These are phyloP conservation scores for Teleogryllus occipitalis DNA, from an alignment of 1,140 invertebrate genomes.

Conservation along the genomic window DNA sequence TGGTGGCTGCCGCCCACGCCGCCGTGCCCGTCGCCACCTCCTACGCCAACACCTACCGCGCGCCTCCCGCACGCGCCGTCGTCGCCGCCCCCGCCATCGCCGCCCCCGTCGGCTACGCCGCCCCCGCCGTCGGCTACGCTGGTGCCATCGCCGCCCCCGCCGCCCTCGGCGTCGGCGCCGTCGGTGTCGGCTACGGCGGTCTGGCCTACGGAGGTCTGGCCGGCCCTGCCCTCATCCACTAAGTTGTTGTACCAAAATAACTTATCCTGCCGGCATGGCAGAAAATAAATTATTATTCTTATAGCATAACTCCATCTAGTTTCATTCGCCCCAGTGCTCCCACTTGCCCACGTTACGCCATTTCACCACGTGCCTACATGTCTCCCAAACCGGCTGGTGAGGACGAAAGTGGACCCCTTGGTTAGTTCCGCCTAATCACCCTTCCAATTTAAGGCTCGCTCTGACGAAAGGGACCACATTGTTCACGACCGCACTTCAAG, in stretches of 20 bases:
- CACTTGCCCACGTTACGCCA: no score
- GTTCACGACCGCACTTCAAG: no score
- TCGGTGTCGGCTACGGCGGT: slow-evolving; percentile 12
- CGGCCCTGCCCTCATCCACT: slow-evolving; percentile 34
- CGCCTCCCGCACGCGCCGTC: slow-evolving; percentile 11
- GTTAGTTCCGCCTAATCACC: no score
- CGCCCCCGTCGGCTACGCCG: slow-evolving; percentile 10
- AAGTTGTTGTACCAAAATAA: not conserved
- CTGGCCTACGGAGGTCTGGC: slow-evolving; percentile 22
- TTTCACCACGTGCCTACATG: no score
- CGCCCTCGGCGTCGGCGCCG: slow-evolving; percentile 22
- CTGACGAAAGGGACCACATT: no score
- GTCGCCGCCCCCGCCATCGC: slow-evolving; percentile 10
- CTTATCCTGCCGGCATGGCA: not conserved
- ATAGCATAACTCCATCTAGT: no score
- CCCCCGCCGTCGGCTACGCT: slow-evolving; percentile 7
- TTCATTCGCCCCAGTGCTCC: no score
- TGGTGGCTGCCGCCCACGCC: not conserved
- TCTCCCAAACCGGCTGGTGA: no score
- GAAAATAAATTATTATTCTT: no score
- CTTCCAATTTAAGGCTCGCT: no score
- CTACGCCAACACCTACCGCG: not conserved
- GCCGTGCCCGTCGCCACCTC: not conserved
- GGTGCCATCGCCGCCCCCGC: slow-evolving; percentile 25
- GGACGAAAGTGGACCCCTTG: no score